These are phyloP conservation scores for Sapajus apella DNA, from an alignment of 2,113 vertebrate genomes.

Conservation along the genomic window DNA sequence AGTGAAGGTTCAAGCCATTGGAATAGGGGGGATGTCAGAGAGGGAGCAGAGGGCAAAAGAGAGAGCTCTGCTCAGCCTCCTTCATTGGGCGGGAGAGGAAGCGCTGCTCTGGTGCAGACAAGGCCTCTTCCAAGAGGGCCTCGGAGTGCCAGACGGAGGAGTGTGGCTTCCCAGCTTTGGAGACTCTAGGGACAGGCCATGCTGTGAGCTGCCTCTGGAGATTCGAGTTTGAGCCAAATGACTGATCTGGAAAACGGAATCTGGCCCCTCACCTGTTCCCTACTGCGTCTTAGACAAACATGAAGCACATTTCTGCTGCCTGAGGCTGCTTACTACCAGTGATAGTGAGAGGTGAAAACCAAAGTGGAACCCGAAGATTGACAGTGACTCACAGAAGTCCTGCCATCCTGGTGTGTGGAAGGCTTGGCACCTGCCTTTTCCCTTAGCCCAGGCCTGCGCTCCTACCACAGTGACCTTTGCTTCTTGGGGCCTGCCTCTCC, in stretches of 20 bases:
- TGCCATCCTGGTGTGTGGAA: background rate
- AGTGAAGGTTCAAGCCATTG: background rate
- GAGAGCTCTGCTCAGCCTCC: background rate
- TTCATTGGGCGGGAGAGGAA: background rate
- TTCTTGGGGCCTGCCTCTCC: background rate
- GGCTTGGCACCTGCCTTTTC: background rate
- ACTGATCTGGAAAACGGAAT: slow-evolving; percentile 33
- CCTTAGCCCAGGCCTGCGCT: accelerated
- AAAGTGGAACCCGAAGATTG: background rate
- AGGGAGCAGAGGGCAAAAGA: background rate
- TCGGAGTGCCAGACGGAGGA: background rate
- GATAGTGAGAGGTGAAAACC: background rate
- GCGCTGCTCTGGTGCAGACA: no score
- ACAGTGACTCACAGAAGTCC: background rate
- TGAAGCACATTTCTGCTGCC: background rate
- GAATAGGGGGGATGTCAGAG: background rate
- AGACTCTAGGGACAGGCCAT: background rate
- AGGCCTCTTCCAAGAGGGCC: background rate
- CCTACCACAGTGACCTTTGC: background rate
- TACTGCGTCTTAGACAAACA: slow-evolving; percentile 17
- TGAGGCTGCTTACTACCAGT: background rate
- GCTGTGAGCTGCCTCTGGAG: background rate
- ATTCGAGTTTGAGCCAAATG: slow-evolving; percentile 16
- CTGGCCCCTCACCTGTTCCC: slow-evolving; percentile 21
- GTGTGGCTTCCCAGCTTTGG: background rate